Evolutionary conservation across 1,140 invertebrate genomes (phyloP).

Genomic region (Chelonus insularis): DNA sequence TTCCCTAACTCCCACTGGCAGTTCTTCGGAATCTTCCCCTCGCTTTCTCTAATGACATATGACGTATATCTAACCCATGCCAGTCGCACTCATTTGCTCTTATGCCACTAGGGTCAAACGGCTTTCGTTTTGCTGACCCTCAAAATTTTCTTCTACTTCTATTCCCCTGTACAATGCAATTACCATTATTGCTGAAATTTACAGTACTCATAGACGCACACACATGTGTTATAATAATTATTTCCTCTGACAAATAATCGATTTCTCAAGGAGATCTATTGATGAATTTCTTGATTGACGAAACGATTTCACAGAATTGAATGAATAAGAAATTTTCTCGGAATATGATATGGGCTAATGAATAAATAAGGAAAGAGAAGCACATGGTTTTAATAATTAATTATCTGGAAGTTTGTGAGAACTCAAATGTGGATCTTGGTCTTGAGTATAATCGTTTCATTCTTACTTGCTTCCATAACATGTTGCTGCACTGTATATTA

Average conservation of each 20-base stretch:
- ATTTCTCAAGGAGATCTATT: not conserved
- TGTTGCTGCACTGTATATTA: not conserved
- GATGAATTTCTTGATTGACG: conserved; percentile 6
- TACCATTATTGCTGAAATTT: conserved; percentile 45
- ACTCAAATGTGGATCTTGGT: conserved; percentile 43
- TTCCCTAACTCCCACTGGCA: conserved; percentile 45
- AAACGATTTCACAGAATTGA: not conserved
- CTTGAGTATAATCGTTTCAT: conserved; percentile 51
- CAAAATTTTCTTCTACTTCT: conserved; percentile 23
- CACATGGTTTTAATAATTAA: conserved; percentile 61
- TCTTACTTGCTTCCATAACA: conserved; percentile 24
- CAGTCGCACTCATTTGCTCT: conserved; percentile 29
- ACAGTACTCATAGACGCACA: conserved; percentile 12
- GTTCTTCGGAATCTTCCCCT: conserved; percentile 23
- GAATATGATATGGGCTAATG: not conserved
- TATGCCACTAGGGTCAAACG: conserved; percentile 42
- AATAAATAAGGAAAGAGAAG: not conserved
- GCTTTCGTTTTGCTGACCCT: conserved; percentile 36
- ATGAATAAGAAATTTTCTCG: not conserved
- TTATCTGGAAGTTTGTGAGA: conserved; percentile 53
- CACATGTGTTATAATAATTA: conserved; percentile 20
- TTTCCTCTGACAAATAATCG: not conserved
- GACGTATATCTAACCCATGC: conserved; percentile 39
- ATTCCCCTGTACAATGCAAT: conserved; percentile 43
- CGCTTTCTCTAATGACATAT: conserved; percentile 49